Evolutionary conservation across 1,140 invertebrate species (phyloP).

Genomic region (Hirudo medicinalis): DNA sequence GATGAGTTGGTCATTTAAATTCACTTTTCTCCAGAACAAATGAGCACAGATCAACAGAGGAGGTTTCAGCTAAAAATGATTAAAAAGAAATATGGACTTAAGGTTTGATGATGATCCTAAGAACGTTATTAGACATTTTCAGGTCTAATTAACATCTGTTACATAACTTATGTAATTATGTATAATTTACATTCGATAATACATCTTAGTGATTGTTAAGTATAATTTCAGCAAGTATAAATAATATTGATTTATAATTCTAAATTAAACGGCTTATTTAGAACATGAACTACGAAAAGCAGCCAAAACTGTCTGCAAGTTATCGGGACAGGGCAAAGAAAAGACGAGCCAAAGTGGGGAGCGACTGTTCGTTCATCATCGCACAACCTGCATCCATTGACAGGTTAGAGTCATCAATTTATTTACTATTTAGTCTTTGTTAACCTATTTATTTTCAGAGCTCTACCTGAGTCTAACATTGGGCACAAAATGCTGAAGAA

Average conservation of each 20-base stretch:
- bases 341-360: slow-evolving; percentile 61
- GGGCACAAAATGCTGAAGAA: slow-evolving; percentile 75
- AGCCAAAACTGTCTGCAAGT: slow-evolving; percentile 8
- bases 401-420: slow-evolving; percentile 45
- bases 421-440: slow-evolving; percentile 9
- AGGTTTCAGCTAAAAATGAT: slow-evolving; percentile 55
- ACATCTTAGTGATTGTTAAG: no score
- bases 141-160: neutral
- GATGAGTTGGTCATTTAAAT: no score
- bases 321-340: slow-evolving; percentile 67
- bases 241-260: no score
- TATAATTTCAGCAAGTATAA: no score
- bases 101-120: slow-evolving; percentile 27
- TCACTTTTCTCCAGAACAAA: no score
- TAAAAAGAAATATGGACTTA: slow-evolving; percentile 63
- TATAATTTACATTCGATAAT: no score
- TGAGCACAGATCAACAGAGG: slow-evolving; percentile 31
- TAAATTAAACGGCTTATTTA: no score
- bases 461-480: slow-evolving; percentile 48
- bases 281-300: slow-evolving; percentile 40
- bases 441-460: neutral
- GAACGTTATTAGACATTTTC: no score
- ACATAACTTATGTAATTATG: neutral
- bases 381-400: slow-evolving; percentile 63
- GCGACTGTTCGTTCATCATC: slow-evolving; percentile 61